A percentile compares a stretch with the other conserved stretches of the same genome.
Conservation (phyloP, 2,797 vertebrate genomes). For the Enteromius viviparus region DNA sequence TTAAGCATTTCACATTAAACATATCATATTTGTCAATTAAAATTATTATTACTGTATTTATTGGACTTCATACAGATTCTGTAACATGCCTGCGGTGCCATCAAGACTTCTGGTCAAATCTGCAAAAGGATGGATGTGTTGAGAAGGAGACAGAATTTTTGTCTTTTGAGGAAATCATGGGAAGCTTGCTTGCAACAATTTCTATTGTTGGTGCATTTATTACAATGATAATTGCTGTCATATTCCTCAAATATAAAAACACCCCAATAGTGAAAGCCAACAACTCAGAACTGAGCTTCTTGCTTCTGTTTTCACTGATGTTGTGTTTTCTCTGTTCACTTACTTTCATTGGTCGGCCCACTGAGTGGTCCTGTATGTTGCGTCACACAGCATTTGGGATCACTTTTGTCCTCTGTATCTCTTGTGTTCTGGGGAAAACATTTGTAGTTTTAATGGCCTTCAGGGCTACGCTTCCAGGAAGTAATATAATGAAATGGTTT, state of each 20-base stretch:
- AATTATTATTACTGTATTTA: neutral
- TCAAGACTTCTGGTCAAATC: conserved; percentile 61
- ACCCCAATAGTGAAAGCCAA: conserved; percentile 68
- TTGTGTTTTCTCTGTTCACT: too few species aligned
- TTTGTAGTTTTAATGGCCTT: too few species aligned
- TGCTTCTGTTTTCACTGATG: conserved; percentile 46
- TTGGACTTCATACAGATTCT: conserved; percentile 46
- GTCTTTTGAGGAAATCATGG: conserved; percentile 67
- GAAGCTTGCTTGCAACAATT: conserved; percentile 66
- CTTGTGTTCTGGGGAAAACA: too few species aligned
- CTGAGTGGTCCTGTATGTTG: too few species aligned
- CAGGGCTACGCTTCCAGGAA: too few species aligned
- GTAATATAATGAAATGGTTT: too few species aligned
- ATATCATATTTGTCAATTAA: neutral
- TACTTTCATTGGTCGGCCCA: too few species aligned
- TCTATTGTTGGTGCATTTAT: conserved; percentile 68
- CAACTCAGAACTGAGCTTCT: conserved; percentile 67
- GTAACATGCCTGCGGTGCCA: conserved; percentile 52
- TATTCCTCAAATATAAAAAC: conserved; percentile 69
- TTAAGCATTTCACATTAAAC: neutral
- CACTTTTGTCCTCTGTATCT: too few species aligned
- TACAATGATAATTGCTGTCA: conserved; percentile 57
- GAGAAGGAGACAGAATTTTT: conserved; percentile 59
- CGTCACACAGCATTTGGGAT: too few species aligned
- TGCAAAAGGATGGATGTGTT: conserved; percentile 50